Base-by-base conservation (phyloP, 1,140 invertebrate species). In the Euwallacea similis region DNA sequence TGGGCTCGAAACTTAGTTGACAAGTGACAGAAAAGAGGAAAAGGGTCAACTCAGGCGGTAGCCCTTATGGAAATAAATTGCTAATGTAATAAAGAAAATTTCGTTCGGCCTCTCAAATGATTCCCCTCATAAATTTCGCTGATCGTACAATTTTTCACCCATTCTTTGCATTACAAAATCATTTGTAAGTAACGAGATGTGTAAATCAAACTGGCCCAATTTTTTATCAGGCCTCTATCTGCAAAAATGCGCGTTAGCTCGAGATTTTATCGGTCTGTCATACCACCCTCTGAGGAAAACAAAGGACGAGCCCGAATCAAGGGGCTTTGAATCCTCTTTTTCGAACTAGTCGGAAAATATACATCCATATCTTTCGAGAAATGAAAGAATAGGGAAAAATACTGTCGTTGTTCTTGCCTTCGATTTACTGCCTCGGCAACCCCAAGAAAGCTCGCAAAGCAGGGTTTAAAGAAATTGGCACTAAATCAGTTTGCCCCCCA, bases 261-360 rank as follows among this genome's bases (percentile, higher is more conserved):
- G 59, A 61, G 59, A 61, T 61, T 61, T 61, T 61, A 61, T 61
- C 59, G 42, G 55, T 61, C 59, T 58, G 59, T 61, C 59, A 61
- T 43, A 43, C 59, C 59, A 21, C 59, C 59, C 59, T 15, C 21
- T n/a, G 42, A 61, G 59, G 59, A 16, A 58, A 61, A 61, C 55
- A 61, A 61, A 61, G 21, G 21, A 10, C 42, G 59, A 61, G 55
- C 6, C 10, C 21, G 10, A n/a, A 58, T 33, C 9, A 58, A 58
- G 55, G 42, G 59, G 55, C 55, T 58, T 33, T 33, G 55, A 58
- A 41, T 58, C 21, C 55, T 6, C 21, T 58, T 33, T 58, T 58
- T 58, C 13, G 55, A 58, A 58, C n/a, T 56, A 56, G 55, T 15
- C 21, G 58, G 6, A 60, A 60, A 60, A 43, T 61, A 61, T 58